These are phyloP conservation scores for Rhyacophila evoluta DNA, from an alignment of 2,888 invertebrate species.

Conservation along the genomic window DNA sequence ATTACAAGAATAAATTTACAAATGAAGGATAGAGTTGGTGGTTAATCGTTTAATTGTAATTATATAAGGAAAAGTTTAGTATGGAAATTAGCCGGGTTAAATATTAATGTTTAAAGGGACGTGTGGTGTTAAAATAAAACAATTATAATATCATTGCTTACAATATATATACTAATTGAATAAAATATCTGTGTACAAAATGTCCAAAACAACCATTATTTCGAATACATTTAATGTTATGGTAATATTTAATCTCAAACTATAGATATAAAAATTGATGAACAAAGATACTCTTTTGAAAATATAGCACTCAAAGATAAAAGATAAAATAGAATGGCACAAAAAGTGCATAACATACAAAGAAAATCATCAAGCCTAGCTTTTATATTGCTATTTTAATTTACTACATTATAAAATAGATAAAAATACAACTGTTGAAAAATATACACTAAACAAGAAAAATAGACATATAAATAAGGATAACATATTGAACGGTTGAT, in stretches of 20 bases:
- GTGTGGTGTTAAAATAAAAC: neutral
- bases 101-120: neutral
- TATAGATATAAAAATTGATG: slow-evolving; percentile 1
- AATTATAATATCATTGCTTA: neutral
- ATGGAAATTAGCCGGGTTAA: neutral
- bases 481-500: too few species aligned
- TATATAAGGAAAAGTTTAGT: too few species aligned
- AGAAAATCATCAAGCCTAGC: too few species aligned
- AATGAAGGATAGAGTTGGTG: too few species aligned
- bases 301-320: neutral
- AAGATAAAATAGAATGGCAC: neutral
- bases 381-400: too few species aligned
- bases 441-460: too few species aligned
- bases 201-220: neutral
- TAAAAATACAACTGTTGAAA: too few species aligned
- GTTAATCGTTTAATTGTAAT: too few species aligned
- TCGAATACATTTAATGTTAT: slow-evolving; percentile 5
- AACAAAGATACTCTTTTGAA: neutral
- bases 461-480: too few species aligned
- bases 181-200: slow-evolving; percentile 12
- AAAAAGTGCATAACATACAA: neutral
- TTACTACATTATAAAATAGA: too few species aligned
- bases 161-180: neutral
- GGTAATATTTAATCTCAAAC: neutral
- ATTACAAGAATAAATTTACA: too few species aligned